Base-by-base conservation (phyloP, 2,797 vertebrate genomes). In the Zenarchopterus dispar region DNA sequence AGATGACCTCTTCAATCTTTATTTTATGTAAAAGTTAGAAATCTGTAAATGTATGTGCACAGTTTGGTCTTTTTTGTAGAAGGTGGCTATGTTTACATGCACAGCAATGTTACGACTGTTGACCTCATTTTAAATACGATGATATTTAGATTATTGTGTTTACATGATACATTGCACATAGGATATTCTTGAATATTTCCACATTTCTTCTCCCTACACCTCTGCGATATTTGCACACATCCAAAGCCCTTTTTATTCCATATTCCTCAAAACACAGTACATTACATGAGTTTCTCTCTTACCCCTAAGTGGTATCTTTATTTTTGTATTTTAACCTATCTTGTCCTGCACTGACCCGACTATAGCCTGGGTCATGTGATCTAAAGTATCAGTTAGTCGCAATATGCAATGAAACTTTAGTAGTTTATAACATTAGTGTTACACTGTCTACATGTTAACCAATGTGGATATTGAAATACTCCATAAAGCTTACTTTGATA, bases 51-150 rank as follows among this genome's bases (percentile, higher is more conserved):
- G 31, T 49, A 54, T 70, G 65, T 81, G 70, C 73, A 79, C 33
- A 67, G 52, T 70, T 61, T 67, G 70, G 74, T 72, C 48, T 73
- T 62, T 62, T 75, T 47, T 65, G 48, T 70, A 44, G 33, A 47
- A 11, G 22, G 45, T 47, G 22, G 45, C 45, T 22, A 47, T 13
- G 45, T 23, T 23, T 47, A 47, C 45, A 47, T 47, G 45, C 45
- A 47, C 45, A 47, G 22, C 45, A 47, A 47, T 47, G 22, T 23
- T 22, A 19, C 18, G 5, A 46, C 43, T 45, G 36, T 13, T 39
- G 36, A 39, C 7, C 7, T 39, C 36, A 8, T 13, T 39, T 13
- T 15, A 39, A 39, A 39, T 39, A 39, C 15, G 36, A 39, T 13
- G 10, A 36, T 39, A 15, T 39, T 39, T 39, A 39, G 36, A 45